phyloP scores from a whole-genome alignment of 2,888 invertebrate species.

The Amblyjoppa proteus region DNA sequence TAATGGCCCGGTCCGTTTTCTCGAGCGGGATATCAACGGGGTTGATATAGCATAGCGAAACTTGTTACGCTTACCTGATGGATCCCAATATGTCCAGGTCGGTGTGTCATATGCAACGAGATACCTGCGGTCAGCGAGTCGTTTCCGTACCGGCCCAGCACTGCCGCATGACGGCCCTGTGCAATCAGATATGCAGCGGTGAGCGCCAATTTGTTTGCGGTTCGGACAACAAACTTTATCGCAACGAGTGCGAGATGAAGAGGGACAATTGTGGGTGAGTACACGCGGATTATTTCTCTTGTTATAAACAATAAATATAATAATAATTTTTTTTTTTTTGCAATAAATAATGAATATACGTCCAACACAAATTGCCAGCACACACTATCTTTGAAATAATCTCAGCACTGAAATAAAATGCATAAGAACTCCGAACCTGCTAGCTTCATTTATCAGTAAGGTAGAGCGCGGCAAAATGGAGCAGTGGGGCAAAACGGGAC shows the following conservation, averaged over 20 bases:
- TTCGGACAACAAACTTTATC: conserved; percentile 95
- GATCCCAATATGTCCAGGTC: conserved; percentile 86
- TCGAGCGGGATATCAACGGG: not conserved
- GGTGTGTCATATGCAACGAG: conserved; percentile 92
- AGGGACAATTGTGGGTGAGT: conserved; percentile 94
- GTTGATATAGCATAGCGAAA: not conserved
- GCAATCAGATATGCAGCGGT: conserved; percentile 91
- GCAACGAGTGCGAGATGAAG: conserved; percentile 96
- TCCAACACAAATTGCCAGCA: too few relatives aligned
- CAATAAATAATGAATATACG: too few relatives aligned
- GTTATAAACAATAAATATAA: not conserved
- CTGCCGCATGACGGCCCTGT: conserved; percentile 94
- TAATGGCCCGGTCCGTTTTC: not conserved
- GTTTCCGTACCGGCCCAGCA: conserved; percentile 93
- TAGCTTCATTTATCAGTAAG: too few relatives aligned
- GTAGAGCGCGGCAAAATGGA: too few relatives aligned
- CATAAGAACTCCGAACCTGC: too few relatives aligned
- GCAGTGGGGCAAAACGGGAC: too few relatives aligned
- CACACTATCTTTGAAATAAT: too few relatives aligned
- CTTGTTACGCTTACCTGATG: conserved; percentile 15
- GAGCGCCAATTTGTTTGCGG: conserved; percentile 94
- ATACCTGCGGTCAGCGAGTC: conserved; percentile 95
- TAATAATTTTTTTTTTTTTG: not conserved
- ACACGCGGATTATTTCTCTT: conserved; percentile 6
- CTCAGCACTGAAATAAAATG: too few relatives aligned